A percentile compares a stretch with the other conserved stretches of the same genome.
These are phyloP conservation scores for Orchestia grillus DNA, from an alignment of 1,140 invertebrate species.

Conservation along the genomic window DNA sequence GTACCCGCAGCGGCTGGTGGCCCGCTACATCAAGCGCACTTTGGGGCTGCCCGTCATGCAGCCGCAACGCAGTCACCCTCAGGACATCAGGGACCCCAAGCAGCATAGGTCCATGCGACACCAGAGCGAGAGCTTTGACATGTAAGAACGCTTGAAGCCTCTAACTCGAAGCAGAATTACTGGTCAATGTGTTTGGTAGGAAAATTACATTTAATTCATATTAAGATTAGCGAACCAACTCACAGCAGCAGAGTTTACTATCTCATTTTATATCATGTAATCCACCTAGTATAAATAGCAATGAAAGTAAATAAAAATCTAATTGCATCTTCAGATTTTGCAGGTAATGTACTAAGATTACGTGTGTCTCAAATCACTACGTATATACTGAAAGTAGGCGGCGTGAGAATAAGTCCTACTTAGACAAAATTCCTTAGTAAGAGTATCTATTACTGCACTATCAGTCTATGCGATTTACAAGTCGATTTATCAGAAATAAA, in stretches of 20 bases:
- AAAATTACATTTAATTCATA: background rate
- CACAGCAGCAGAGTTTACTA: background rate
- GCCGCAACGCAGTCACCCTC: constrained; percentile 62
- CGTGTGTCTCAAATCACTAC: no score
- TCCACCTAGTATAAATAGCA: no score
- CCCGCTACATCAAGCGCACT: constrained; percentile 88
- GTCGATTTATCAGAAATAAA: no score
- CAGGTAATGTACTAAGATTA: no score
- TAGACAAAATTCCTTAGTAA: no score
- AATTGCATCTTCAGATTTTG: no score
- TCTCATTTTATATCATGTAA: background rate
- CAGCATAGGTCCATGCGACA: constrained; percentile 90
- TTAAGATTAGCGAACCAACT: background rate
- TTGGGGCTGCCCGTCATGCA: constrained; percentile 77
- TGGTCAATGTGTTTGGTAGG: background rate
- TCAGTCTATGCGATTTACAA: no score
- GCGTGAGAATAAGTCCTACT: no score
- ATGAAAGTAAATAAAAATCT: no score
- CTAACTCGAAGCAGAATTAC: no score
- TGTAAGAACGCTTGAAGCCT: background rate
- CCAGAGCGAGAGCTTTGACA: constrained; percentile 88
- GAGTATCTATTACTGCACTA: no score
- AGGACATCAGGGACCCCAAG: constrained; percentile 83
- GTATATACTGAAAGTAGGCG: no score
- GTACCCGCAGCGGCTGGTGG: constrained; percentile 89